Conservation (phyloP, 1,140 invertebrate species). For the Homalodisca vitripennis region DNA sequence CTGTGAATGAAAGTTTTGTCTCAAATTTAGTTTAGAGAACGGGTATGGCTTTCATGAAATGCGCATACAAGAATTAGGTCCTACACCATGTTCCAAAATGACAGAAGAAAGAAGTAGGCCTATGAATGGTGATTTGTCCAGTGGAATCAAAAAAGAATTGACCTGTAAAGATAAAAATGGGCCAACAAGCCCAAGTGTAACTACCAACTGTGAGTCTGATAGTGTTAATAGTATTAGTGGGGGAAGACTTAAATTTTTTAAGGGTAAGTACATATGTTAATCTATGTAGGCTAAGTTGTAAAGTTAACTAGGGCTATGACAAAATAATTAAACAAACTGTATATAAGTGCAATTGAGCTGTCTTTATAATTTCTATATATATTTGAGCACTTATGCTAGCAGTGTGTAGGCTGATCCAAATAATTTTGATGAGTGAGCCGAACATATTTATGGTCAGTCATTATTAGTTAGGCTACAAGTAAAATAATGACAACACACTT, state of each 20-base stretch:
- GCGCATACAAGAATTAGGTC: constrained; percentile 41
- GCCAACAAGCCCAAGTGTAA: constrained; percentile 30
- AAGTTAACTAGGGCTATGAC: constrained; percentile 7
- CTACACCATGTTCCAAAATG: constrained; percentile 45
- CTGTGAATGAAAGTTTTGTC: neutral
- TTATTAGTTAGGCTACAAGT: too few relatives aligned
- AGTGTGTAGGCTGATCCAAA: too few relatives aligned
- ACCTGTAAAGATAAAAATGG: constrained; percentile 25
- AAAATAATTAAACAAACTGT: too few relatives aligned
- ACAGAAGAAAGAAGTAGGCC: constrained; percentile 42
- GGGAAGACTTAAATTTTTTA: constrained; percentile 59
- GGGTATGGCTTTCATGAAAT: constrained; percentile 38
- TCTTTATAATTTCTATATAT: too few relatives aligned
- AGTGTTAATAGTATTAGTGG: constrained; percentile 43
- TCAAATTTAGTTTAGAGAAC: neutral
- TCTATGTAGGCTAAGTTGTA: neutral
- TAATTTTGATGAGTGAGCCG: too few relatives aligned
- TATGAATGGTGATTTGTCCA: constrained; percentile 44
- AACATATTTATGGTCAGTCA: too few relatives aligned
- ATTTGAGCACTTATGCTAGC: too few relatives aligned
- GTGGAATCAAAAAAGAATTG: constrained; percentile 40
- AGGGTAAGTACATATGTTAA: constrained; percentile 47
- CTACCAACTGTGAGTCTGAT: constrained; percentile 34
- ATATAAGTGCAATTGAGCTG: too few relatives aligned
- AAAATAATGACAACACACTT: too few relatives aligned